These are phyloP conservation scores for Alfaro cultratus DNA, from an alignment of 2,797 vertebrate species.

Conservation along the genomic window DNA sequence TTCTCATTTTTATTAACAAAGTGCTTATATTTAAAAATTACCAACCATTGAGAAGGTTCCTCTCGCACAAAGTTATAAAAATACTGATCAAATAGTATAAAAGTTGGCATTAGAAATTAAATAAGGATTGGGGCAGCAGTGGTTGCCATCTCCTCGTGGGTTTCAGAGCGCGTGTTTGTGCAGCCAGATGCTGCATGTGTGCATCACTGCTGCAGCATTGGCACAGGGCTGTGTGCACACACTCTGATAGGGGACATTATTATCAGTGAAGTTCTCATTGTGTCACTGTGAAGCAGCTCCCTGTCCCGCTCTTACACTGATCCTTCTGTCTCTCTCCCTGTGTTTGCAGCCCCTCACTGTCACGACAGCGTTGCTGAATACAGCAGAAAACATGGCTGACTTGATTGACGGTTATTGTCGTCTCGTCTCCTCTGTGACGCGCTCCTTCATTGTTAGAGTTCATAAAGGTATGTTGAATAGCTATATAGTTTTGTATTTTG, in stretches of 20 bases:
- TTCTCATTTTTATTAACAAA: not conserved
- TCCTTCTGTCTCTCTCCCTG: constrained; percentile 32
- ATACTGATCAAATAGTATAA: not conserved
- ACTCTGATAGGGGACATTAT: constrained; percentile 30
- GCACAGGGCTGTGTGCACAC: constrained; percentile 6
- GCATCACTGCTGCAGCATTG: constrained; percentile 31
- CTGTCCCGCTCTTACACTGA: constrained; percentile 58
- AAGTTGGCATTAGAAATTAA: constrained; percentile 3
- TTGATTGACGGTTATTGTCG: constrained; percentile 98
- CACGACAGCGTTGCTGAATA: constrained; percentile 93
- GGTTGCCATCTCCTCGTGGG: constrained; percentile 25
- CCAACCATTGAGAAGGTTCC: not conserved
- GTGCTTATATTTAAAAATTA: not conserved
- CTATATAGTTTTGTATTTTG: not conserved
- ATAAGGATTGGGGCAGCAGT: not conserved
- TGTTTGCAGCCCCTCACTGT: constrained; percentile 92
- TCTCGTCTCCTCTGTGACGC: constrained; percentile 88
- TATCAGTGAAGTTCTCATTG: constrained; percentile 68
- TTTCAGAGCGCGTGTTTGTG: constrained; percentile 5
- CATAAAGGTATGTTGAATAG: constrained; percentile 88
- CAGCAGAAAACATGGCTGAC: constrained; percentile 99
- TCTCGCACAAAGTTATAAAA: not conserved
- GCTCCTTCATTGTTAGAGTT: constrained; percentile 93
- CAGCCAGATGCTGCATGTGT: constrained; percentile 27
- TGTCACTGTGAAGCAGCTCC: constrained; percentile 63